A percentile compares a stretch with the other conserved stretches of the same genome.
Conservation (phyloP, 2,113 vertebrate genomes). For the Pagrus major region DNA sequence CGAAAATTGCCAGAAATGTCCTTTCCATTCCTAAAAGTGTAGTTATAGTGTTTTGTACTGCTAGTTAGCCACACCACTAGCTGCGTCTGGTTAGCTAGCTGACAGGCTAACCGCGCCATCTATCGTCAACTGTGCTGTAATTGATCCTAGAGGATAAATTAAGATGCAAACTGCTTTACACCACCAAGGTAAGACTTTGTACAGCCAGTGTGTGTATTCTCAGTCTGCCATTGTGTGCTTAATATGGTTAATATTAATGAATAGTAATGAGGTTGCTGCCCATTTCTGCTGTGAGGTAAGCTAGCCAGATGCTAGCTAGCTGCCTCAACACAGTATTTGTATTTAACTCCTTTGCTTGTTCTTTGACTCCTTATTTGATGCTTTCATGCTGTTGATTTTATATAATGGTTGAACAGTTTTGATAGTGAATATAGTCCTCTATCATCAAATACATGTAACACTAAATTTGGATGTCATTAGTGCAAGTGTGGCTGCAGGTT, state of each 20-base stretch:
- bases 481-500: too few species aligned
- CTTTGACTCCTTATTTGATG: not conserved
- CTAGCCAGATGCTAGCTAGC: not conserved
- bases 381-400: not conserved
- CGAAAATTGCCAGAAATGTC: too few species aligned
- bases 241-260: not conserved
- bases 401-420: too few species aligned
- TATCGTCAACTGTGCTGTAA: too few species aligned
- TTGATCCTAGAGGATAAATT: not conserved
- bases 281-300: not conserved
- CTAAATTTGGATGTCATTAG: too few species aligned
- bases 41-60: too few species aligned
- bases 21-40: too few species aligned
- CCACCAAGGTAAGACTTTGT: not conserved
- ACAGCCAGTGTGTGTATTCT: not conserved
- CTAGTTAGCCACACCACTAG: too few species aligned
- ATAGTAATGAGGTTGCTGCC: not conserved
- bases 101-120: too few species aligned
- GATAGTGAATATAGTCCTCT: too few species aligned
- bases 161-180: not conserved
- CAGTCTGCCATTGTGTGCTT: not conserved
- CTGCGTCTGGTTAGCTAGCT: too few species aligned
- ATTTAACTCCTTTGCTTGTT: not conserved
- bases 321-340: not conserved
- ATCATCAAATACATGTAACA: too few species aligned